phyloP scores from a whole-genome alignment of 2,797 vertebrate genomes.

The Schizopygopsis pylzovi region DNA sequence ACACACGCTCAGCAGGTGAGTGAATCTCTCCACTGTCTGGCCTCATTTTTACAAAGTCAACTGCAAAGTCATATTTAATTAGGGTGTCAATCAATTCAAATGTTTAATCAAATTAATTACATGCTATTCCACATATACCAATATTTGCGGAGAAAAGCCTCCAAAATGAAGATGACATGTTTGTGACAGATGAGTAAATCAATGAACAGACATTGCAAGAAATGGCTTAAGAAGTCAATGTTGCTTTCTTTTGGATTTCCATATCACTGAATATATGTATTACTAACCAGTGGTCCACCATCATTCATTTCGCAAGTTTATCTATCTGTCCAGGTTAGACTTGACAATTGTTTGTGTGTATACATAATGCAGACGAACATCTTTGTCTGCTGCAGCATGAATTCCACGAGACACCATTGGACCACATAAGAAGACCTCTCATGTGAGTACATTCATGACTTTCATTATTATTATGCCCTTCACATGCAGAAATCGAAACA shows the following conservation, averaged over 20 bases:
- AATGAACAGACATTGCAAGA: not conserved
- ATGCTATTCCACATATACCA: slow-evolving; percentile 11
- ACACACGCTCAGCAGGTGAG: slow-evolving; percentile 12
- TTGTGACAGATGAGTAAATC: slow-evolving; percentile 1
- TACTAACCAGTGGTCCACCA: not conserved
- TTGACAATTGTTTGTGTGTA: not conserved
- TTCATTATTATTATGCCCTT: not conserved
- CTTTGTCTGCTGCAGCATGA: not conserved
- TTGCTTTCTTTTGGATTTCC: not conserved
- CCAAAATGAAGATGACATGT: not conserved
- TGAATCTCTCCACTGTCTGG: slow-evolving; percentile 24
- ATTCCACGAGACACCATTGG: not conserved
- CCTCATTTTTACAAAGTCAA: slow-evolving; percentile 27
- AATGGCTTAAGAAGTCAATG: not conserved
- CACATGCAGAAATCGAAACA: not conserved
- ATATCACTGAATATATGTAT: not conserved
- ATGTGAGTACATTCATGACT: not conserved
- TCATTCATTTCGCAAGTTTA: too few species aligned
- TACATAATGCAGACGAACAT: not conserved
- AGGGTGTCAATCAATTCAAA: not conserved
- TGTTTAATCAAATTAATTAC: not conserved
- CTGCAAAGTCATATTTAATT: slow-evolving; percentile 22
- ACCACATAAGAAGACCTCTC: not conserved
- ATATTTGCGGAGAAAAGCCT: not conserved
- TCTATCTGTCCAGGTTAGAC: not conserved